Evolutionary conservation across 92 coral and sea anemone species (phyloP), one percentile per base, ranked within the genome.

Genomic region (Anthopleura xanthogrammica): DNA sequence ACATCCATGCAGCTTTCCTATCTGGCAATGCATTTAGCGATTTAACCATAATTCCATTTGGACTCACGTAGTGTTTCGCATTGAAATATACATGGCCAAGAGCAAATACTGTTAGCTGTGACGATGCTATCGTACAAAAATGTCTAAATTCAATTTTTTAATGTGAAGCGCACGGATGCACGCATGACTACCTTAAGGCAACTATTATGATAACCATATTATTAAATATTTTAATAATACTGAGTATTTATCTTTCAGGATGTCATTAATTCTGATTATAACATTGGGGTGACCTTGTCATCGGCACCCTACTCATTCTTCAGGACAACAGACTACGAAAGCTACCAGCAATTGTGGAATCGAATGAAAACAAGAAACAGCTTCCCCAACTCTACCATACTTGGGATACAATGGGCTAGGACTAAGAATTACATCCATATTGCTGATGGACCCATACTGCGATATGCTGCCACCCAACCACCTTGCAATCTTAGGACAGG

Each of bases 401-500:
- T 60, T 68, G 94, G 87, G 12, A 83, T 91, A 42, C 54, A 88
- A n/a, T 88, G 91, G 94, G 89, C 82, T 13, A 75, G 91, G 54
- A 83, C 84, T 2, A 82, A 60, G 56, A 83, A 83, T 48, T 85
- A 88, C 83, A 85, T 86, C 29, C 85, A 87, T 42, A 82, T 88
- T 16, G 83, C 80, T 19, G 94, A 91, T 66, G 94, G 88, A 2
- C 94, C 94, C 7, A 79, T 76, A 58, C 88, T 91, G 0, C 83
- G 84, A 78, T 85, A 91, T 54, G 90, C 85, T 12, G 86, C 88
- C 0, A 82, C 82, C 52, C 85, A 87, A 66, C 68, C 73, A 50
- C 94, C 94, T 7, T 91, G 94, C 36, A 90, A 85, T 70, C 84
- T 91, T 5, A 84, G 40, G 43, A 86, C 88, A 82, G 89, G 94